These are phyloP conservation scores for Glyptemys insculpta DNA, from an alignment of 2,797 vertebrate species.

Conservation along the genomic window DNA sequence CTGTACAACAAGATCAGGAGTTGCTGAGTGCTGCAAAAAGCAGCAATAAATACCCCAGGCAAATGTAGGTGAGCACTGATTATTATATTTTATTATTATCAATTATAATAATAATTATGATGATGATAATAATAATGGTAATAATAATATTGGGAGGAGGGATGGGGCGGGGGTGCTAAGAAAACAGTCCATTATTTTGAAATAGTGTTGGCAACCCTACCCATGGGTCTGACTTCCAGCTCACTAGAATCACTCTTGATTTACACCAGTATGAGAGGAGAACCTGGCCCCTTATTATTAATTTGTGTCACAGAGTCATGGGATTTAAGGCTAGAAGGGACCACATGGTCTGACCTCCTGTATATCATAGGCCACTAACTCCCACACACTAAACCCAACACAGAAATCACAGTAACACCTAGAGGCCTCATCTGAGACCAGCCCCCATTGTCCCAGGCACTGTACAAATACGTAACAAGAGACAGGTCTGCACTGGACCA, in stretches of 20 bases:
- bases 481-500: background rate
- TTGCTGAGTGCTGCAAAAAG: background rate
- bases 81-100: background rate
- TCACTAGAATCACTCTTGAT: background rate
- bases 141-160: background rate
- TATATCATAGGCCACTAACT: background rate
- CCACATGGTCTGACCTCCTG: background rate
- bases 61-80: background rate
- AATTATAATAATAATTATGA: background rate
- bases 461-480: background rate
- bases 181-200: background rate
- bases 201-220: background rate
- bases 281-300: background rate
- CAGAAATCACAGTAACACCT: background rate
- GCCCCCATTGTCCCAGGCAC: background rate
- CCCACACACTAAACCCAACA: background rate
- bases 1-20: background rate
- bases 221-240: background rate
- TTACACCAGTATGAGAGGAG: background rate
- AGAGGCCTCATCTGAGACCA: background rate
- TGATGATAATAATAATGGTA: background rate
- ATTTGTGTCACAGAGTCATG: background rate
- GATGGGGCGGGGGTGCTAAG: background rate
- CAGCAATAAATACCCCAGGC: background rate
- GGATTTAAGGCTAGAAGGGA: background rate